These are phyloP conservation scores for Paralvinella palmiformis DNA, from an alignment of 1,140 invertebrate genomes.

Conservation along the genomic window DNA sequence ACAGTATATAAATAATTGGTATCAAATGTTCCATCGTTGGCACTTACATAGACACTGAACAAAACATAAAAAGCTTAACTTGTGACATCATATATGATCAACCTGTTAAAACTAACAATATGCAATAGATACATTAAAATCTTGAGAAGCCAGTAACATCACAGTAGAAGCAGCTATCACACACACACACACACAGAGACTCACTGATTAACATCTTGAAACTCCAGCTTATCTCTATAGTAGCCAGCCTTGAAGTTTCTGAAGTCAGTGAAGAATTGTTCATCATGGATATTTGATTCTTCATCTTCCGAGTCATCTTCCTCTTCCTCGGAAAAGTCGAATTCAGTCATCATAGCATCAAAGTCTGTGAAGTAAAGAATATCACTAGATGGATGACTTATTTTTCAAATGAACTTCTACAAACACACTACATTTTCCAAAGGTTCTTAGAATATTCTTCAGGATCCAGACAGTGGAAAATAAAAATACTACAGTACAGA, in stretches of 20 bases:
- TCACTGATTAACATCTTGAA: conserved; percentile 59
- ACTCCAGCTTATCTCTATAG: conserved; percentile 84
- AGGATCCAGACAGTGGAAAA: background rate
- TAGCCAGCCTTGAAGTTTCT: conserved; percentile 80
- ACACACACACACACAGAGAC: conserved; percentile 15
- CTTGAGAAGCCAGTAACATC: background rate
- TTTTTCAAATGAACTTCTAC: background rate
- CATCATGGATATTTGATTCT: conserved; percentile 22
- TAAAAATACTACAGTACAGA: background rate
- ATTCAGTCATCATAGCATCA: conserved; percentile 41
- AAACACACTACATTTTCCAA: background rate
- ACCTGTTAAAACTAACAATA: background rate
- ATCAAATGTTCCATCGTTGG: background rate
- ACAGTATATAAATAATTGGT: too few species aligned
- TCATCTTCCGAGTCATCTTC: conserved; percentile 33
- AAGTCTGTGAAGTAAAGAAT: background rate
- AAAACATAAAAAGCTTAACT: background rate
- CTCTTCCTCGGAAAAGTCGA: conserved; percentile 33
- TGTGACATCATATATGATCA: background rate
- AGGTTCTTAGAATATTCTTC: background rate
- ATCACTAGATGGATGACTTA: background rate
- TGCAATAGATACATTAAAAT: background rate
- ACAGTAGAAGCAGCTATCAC: background rate
- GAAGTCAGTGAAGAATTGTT: conserved; percentile 64
- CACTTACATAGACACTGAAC: background rate